A percentile compares a stretch with the other conserved stretches of the same genome.
Evolutionary conservation across 2,888 invertebrate genomes (phyloP).

Genomic region (Bruchidius siliquastri): DNA sequence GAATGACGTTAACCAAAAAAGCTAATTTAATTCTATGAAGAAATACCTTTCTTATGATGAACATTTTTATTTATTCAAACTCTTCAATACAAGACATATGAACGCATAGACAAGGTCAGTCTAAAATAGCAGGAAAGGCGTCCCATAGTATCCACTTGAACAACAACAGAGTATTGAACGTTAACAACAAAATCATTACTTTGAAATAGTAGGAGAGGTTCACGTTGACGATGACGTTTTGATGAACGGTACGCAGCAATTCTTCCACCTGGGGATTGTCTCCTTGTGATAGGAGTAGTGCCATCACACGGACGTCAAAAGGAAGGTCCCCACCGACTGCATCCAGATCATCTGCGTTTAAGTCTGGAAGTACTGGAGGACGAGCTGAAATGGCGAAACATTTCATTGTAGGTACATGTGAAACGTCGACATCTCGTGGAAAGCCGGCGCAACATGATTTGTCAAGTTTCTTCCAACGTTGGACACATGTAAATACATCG

Average conservation of each 20-base stretch:
- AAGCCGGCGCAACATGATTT: too few relatives aligned
- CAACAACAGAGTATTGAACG: constrained; percentile 27
- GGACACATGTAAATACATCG: too few relatives aligned
- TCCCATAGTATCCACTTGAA: constrained; percentile 29
- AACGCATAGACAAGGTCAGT: neutral
- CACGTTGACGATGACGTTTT: constrained; percentile 28
- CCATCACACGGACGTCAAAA: constrained; percentile 8
- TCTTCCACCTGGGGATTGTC: constrained; percentile 26
- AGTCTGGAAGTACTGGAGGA: neutral
- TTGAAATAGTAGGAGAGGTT: constrained; percentile 32
- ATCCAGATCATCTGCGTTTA: neutral
- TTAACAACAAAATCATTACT: constrained; percentile 29
- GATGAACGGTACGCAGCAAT: constrained; percentile 21
- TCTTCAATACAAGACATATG: neutral
- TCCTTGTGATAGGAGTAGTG: constrained; percentile 24
- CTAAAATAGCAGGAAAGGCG: constrained; percentile 2
- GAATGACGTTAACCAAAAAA: too few relatives aligned
- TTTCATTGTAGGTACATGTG: too few relatives aligned
- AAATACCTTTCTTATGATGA: neutral
- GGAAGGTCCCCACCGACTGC: constrained; percentile 10
- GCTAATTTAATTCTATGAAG: too few relatives aligned
- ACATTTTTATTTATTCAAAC: neutral
- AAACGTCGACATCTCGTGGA: too few relatives aligned
- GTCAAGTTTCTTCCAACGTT: too few relatives aligned
- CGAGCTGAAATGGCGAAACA: neutral